phyloP scores from a whole-genome alignment of 2,113 vertebrate species.

The Accipiter cooperii region DNA sequence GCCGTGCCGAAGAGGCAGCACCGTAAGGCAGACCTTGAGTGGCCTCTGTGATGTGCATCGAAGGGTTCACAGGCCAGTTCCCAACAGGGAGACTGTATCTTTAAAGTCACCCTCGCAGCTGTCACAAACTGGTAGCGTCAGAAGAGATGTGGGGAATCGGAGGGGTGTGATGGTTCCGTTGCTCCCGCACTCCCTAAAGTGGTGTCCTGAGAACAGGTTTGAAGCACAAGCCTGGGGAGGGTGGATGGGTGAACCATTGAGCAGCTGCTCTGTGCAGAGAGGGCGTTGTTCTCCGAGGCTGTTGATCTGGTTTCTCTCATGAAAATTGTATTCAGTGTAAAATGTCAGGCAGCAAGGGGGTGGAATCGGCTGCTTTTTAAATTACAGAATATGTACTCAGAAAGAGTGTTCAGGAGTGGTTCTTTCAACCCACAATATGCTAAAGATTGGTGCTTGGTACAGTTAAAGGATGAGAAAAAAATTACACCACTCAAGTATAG shows the following conservation, averaged over 20 bases:
- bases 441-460: not conserved
- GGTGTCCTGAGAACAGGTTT: not conserved
- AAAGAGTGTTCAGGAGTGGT: not conserved
- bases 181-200: not conserved
- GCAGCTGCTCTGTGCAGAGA: conserved; percentile 1
- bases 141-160: accelerated
- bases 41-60: accelerated
- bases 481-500: not conserved
- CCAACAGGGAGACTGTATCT: not conserved
- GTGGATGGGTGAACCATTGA: not conserved
- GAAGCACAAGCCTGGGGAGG: not conserved
- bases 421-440: not conserved
- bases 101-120: not conserved
- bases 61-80: not conserved
- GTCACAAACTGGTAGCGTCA: not conserved
- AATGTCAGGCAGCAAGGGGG: not conserved
- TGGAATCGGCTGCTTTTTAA: not conserved
- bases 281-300: not conserved
- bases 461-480: not conserved
- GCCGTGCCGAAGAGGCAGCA: not conserved
- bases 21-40: not conserved
- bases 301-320: not conserved
- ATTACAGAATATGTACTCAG: not conserved
- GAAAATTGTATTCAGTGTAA: not conserved
- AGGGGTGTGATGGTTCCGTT: accelerated